These are phyloP conservation scores for Cheiracanthium punctorium DNA, from an alignment of 2,888 invertebrate species.

Conservation along the genomic window DNA sequence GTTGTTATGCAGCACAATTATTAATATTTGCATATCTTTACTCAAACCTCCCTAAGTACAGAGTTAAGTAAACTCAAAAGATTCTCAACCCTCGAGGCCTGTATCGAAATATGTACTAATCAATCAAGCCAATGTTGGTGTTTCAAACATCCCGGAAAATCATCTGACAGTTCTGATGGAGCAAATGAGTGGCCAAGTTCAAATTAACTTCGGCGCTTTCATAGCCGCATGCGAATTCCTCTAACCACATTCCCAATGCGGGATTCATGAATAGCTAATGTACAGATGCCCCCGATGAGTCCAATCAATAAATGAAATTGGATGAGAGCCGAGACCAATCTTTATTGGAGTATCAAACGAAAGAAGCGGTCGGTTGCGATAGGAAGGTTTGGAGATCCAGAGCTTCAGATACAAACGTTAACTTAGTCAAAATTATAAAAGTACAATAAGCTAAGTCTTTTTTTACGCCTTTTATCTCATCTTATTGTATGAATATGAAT, in stretches of 20 bases:
- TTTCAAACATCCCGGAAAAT: background rate
- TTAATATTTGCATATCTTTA: no score
- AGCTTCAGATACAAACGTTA: no score
- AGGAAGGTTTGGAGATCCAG: no score
- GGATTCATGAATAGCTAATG: constrained; percentile 4
- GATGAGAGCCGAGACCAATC: background rate
- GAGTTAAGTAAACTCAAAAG: no score
- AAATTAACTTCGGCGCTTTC: constrained; percentile 2
- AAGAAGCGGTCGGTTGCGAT: no score
- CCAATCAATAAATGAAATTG: background rate
- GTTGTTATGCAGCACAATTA: no score
- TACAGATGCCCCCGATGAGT: background rate
- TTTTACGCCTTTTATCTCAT: no score
- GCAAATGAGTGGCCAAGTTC: background rate
- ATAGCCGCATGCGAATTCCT: background rate
- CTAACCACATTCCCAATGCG: background rate
- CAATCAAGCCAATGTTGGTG: background rate
- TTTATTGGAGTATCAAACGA: background rate
- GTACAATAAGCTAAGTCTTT: no score
- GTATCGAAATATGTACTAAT: background rate
- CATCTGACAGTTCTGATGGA: background rate
- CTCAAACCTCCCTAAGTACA: no score
- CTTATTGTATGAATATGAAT: no score
- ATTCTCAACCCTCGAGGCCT: background rate
- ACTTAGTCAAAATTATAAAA: no score